Percentiles rank a stretch among this genome's conserved stretches.
These are phyloP conservation scores for Crotalus horridus DNA, from an alignment of 2,113 vertebrate genomes.

Conservation along the genomic window DNA sequence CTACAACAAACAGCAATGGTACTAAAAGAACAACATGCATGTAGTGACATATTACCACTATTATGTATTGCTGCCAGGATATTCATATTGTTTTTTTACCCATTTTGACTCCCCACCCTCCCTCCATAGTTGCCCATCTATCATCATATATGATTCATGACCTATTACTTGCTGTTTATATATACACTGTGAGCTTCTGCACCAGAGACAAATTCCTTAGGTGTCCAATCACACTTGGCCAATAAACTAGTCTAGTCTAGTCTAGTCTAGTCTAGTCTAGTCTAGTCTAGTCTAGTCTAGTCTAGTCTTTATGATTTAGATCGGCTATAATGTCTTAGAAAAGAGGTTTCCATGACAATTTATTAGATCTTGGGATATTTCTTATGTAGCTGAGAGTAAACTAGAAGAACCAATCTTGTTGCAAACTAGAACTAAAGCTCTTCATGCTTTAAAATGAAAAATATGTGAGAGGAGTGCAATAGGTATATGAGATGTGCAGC, in stretches of 20 bases:
- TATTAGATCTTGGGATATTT: background rate
- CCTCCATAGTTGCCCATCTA: background rate
- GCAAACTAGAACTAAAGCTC: background rate
- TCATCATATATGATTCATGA: background rate
- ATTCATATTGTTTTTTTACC: background rate
- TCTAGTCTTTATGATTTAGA: background rate
- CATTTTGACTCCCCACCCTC: background rate
- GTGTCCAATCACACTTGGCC: background rate
- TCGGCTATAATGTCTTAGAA: background rate
- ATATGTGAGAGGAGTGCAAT: background rate
- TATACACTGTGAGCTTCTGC: background rate
- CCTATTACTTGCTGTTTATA: background rate
- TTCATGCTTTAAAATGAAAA: background rate
- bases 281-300: background rate
- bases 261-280: background rate
- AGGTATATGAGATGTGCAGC: background rate
- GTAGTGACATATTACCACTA: background rate
- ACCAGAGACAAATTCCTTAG: background rate
- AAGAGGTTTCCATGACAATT: background rate
- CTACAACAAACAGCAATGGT: background rate
- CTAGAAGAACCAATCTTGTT: background rate
- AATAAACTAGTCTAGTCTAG: background rate
- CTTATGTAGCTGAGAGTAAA: background rate
- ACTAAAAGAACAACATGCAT: background rate
- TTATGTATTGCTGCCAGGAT: background rate